phyloP scores from a whole-genome alignment of 2,113 vertebrate genomes.

The Telmatochromis bifrenatus region DNA sequence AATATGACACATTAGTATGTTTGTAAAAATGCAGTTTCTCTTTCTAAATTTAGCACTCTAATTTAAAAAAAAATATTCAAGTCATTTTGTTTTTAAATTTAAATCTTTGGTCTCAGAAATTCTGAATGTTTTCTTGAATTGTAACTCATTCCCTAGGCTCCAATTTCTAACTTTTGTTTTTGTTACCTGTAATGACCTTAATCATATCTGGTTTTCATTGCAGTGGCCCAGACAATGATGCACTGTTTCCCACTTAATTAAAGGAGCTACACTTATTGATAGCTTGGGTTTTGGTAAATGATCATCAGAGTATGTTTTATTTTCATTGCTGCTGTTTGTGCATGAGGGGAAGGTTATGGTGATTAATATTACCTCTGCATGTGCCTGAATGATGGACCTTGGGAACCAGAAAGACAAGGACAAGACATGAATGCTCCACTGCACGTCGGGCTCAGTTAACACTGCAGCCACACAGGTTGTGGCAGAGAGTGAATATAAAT shows the following conservation, averaged over 20 bases:
- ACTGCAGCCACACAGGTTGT: conserved; percentile 5
- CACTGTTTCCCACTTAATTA: not conserved
- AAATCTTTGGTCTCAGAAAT: not conserved
- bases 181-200: not conserved
- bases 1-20: not conserved
- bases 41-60: not conserved
- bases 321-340: conserved; percentile 25
- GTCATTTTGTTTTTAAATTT: not conserved
- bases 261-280: conserved; percentile 19
- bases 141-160: not conserved
- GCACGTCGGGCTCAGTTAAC: conserved; percentile 9
- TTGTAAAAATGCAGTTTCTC: not conserved
- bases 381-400: conserved; percentile 41
- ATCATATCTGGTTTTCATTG: not conserved
- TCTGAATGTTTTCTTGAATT: not conserved
- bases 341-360: conserved; percentile 5
- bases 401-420: conserved; percentile 41
- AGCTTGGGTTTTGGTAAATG: not conserved
- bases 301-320: conserved; percentile 16
- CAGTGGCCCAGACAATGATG: not conserved
- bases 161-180: not conserved
- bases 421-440: conserved; percentile 13
- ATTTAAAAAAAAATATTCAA: not conserved
- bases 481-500: conserved; percentile 18
- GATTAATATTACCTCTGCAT: conserved; percentile 38